Evolutionary conservation across 2,797 vertebrate genomes (phyloP).

Genomic region (Silurus lanzhouensis): DNA sequence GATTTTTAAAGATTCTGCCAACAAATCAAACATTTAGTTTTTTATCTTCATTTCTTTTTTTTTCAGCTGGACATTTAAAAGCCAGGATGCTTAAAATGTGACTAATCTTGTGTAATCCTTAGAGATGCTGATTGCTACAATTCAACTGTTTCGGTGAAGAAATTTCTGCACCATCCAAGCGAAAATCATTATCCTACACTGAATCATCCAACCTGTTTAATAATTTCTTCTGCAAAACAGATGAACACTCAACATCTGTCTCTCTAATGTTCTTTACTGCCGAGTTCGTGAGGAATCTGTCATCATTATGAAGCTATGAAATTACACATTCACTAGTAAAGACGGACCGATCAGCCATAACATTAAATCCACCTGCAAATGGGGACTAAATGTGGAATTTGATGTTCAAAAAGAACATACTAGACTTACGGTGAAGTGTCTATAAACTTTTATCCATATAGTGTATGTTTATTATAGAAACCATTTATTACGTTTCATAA

Average conservation of each 20-base stretch:
- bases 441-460: too few species aligned
- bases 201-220: neutral
- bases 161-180: neutral
- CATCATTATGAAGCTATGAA: neutral
- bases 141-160: neutral
- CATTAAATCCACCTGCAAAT: too few species aligned
- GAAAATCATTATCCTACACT: neutral
- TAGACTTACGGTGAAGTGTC: too few species aligned
- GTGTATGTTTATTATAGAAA: too few species aligned
- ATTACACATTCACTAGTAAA: neutral
- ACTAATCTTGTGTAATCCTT: neutral
- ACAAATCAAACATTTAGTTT: neutral
- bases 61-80: neutral
- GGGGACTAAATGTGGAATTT: too few species aligned
- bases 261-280: neutral
- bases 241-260: neutral
- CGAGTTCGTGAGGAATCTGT: neutral
- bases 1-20: neutral
- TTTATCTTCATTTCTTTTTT: neutral
- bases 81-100: neutral
- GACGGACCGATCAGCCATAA: too few species aligned
- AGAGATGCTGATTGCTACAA: neutral
- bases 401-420: too few species aligned
- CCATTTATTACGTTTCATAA: neutral
- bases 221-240: neutral